phyloP scores from a whole-genome alignment of 2,113 vertebrate genomes.

The Etheostoma cragini region DNA sequence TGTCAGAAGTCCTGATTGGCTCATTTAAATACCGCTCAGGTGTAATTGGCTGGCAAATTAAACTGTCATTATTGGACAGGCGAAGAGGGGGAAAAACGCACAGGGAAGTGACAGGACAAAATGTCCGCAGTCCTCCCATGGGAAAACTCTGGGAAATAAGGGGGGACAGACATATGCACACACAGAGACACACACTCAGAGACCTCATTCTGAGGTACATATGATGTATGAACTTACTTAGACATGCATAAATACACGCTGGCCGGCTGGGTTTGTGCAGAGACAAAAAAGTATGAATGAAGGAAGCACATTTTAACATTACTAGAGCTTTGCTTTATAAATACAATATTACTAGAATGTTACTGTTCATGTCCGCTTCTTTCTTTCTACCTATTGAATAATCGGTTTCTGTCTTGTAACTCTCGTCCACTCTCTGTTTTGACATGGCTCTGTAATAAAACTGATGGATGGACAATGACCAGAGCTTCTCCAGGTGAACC shows the following conservation, averaged over 20 bases:
- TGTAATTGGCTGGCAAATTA: slow-evolving; percentile 92
- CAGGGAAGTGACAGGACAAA: slow-evolving; percentile 79
- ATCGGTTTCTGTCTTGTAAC: slow-evolving; percentile 15
- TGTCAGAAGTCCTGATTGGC: slow-evolving; percentile 82
- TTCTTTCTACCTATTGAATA: background rate
- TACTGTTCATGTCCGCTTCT: background rate
- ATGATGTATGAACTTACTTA: slow-evolving; percentile 29
- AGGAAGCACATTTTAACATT: background rate
- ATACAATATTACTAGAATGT: background rate
- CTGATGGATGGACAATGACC: slow-evolving; percentile 84
- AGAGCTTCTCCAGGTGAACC: slow-evolving; percentile 84
- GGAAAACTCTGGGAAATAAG: slow-evolving; percentile 70
- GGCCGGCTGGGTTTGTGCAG: background rate
- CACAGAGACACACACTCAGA: slow-evolving; percentile 33
- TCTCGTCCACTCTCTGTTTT: slow-evolving; percentile 54
- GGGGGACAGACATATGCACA: slow-evolving; percentile 31
- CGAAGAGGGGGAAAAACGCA: slow-evolving; percentile 69
- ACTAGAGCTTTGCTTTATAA: background rate
- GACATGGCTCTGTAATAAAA: slow-evolving; percentile 81
- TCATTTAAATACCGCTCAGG: slow-evolving; percentile 92
- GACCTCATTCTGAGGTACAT: slow-evolving; percentile 41
- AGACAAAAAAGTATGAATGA: background rate
- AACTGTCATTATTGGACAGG: slow-evolving; percentile 88
- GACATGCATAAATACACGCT: slow-evolving; percentile 31
- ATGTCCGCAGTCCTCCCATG: slow-evolving; percentile 68